phyloP scores from a whole-genome alignment of 2,888 invertebrate species.

The Scaptomyza flava region DNA sequence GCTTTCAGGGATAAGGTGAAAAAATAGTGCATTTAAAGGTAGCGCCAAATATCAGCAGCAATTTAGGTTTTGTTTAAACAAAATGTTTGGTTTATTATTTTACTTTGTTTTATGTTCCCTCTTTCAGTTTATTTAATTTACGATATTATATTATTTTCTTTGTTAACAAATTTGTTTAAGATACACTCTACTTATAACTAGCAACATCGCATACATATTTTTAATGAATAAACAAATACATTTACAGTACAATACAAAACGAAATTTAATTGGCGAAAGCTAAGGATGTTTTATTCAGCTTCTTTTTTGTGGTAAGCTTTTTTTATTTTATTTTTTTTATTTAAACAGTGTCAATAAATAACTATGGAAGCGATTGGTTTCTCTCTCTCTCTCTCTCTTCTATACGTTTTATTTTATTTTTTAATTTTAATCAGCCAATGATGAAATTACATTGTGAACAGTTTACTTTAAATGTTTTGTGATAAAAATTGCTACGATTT shows the following conservation, averaged over 20 bases:
- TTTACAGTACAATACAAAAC: conserved; percentile 53
- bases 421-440: conserved; percentile 23
- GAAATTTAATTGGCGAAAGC: conserved; percentile 29
- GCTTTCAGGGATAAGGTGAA: background rate
- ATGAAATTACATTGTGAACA: conserved; percentile 29
- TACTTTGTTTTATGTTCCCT: conserved; percentile 41
- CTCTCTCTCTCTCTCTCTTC: conserved; percentile 6
- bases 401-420: background rate
- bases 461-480: conserved; percentile 15
- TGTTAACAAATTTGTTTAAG: conserved; percentile 69
- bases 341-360: conserved; percentile 52
- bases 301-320: conserved; percentile 25
- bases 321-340: conserved; percentile 16
- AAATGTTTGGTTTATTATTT: background rate
- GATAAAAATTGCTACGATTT: conserved; percentile 48
- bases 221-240: conserved; percentile 69
- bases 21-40: no score
- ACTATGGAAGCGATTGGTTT: conserved; percentile 68
- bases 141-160: conserved; percentile 43
- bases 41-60: no score
- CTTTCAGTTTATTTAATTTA: conserved; percentile 48
- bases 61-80: conserved; percentile 9
- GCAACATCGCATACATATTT: conserved; percentile 71
- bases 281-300: conserved; percentile 16
- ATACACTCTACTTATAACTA: conserved; percentile 74